Base-by-base conservation (phyloP, 2,113 vertebrate species). In the Passer domesticus region DNA sequence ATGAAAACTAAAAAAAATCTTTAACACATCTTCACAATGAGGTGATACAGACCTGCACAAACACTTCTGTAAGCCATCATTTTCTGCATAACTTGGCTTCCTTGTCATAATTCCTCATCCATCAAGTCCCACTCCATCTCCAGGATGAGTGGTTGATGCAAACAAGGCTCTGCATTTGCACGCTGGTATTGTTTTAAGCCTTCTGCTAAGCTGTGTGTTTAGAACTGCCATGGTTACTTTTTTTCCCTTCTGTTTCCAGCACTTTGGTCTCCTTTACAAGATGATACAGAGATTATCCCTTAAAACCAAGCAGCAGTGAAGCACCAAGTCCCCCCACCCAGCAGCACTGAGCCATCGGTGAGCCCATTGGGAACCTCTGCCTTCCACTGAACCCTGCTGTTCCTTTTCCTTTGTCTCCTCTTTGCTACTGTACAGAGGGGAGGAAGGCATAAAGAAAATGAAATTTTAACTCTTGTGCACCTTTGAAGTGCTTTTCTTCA, bases 251-350 rank as follows among this genome's bases (percentile, higher is more conserved):
- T 83, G 8, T 90, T 94, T 77, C 28, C 97, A 99, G 99, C 98
- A 99, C 97, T 99, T 99, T 53, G 97, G 98, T 15, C 60, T 99
- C 78, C 98, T 99, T 60, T 99, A 99, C 96, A 98, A 96, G 75
- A 92, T 98, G 9, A 98, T 99, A 18, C 99, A 99, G 91, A 98
- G 98, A 87, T 95, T 99, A 68, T 99, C 98, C 25, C 97, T 98
- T 74, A 99, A 99, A 97, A 96, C 97, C 60, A 99, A 99, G 97
- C 96, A 98, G 52, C 98, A 99, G 83, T 99, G 96, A 98, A 87
- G 35, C 12, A 60, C 44, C 16, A 6, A 81, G 11, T 62, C 9
- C 53, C 70, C 44, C 53, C 28, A 2, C 35, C 52, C 46, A 95
- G 95, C 95, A 92, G 63, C 92, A 83, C 92, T 88, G 94, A 95